phyloP scores from a whole-genome alignment of 37 sponge, comb jelly and placozoan species.

The Crambe crambe region DNA sequence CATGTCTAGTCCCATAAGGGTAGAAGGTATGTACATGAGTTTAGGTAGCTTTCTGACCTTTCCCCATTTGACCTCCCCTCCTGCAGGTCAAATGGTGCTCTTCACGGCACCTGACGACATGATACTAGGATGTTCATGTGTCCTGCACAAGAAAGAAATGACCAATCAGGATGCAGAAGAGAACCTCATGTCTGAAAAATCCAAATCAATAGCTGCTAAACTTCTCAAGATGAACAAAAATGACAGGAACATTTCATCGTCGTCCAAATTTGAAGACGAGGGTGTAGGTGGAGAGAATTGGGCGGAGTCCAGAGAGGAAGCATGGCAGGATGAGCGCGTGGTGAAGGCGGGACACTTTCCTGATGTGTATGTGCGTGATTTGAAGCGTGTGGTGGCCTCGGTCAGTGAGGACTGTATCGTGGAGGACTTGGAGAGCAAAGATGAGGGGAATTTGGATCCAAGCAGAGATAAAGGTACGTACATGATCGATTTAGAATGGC shows the following conservation, averaged over 20 bases:
- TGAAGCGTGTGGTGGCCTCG: neutral
- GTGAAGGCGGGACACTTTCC: neutral
- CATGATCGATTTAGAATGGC: neutral
- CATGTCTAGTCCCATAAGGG: no score
- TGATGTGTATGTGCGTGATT: neutral
- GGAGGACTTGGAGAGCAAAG: neutral
- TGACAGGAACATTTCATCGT: neutral
- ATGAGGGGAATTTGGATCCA: no score
- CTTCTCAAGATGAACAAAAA: slow-evolving; percentile 20
- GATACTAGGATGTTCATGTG: slow-evolving; percentile 38
- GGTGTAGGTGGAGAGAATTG: neutral
- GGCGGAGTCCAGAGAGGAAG: neutral
- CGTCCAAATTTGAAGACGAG: neutral
- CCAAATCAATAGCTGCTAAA: no score
- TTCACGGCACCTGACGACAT: slow-evolving; percentile 71
- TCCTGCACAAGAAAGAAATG: slow-evolving; percentile 10
- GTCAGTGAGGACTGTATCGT: neutral
- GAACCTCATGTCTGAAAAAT: no score
- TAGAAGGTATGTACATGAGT: no score
- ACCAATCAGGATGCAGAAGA: neutral
- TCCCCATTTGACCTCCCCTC: neutral
- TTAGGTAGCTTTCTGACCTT: neutral
- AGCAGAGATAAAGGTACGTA: neutral
- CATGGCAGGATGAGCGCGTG: neutral
- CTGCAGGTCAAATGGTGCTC: slow-evolving; percentile 39